A percentile compares a stretch with the other conserved stretches of the same genome.
These are phyloP conservation scores for Rana temporaria DNA, from an alignment of 2,113 vertebrate species.

Conservation along the genomic window DNA sequence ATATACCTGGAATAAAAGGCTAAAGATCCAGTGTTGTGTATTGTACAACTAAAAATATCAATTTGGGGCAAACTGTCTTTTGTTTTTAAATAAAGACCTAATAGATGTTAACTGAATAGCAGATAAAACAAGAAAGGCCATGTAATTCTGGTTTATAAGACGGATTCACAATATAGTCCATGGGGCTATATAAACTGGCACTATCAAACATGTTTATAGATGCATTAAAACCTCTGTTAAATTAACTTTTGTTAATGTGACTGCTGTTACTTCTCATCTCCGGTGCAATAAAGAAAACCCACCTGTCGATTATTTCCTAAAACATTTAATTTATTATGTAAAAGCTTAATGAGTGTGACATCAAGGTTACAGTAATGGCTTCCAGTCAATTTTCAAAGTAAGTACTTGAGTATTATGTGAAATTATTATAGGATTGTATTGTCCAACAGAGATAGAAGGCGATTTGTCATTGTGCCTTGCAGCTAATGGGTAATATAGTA, in stretches of 20 bases:
- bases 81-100: no score
- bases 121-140: slow-evolving; percentile 3
- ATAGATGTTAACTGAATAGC: not conserved
- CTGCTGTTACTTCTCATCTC: slow-evolving; percentile 64
- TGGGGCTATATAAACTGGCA: slow-evolving; percentile 53
- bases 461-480: slow-evolving; percentile 32
- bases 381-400: slow-evolving; percentile 22
- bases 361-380: slow-evolving; percentile 39
- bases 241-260: slow-evolving; percentile 54
- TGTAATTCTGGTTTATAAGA: slow-evolving; percentile 61
- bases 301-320: slow-evolving; percentile 42
- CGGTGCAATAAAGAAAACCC: slow-evolving; percentile 59
- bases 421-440: slow-evolving; percentile 40
- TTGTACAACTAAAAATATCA: no score
- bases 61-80: no score
- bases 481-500: slow-evolving; percentile 37
- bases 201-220: slow-evolving; percentile 57
- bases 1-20: no score
- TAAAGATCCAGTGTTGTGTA: no score
- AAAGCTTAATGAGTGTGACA: slow-evolving; percentile 3
- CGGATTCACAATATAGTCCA: slow-evolving; percentile 12
- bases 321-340: slow-evolving; percentile 30
- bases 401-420: slow-evolving; percentile 8
- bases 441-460: not conserved
- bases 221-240: slow-evolving; percentile 9